A percentile compares a stretch with the other conserved stretches of the same genome.
Evolutionary conservation across 2,797 vertebrate genomes (phyloP).

Genomic region (Protosalanx chinensis): DNA sequence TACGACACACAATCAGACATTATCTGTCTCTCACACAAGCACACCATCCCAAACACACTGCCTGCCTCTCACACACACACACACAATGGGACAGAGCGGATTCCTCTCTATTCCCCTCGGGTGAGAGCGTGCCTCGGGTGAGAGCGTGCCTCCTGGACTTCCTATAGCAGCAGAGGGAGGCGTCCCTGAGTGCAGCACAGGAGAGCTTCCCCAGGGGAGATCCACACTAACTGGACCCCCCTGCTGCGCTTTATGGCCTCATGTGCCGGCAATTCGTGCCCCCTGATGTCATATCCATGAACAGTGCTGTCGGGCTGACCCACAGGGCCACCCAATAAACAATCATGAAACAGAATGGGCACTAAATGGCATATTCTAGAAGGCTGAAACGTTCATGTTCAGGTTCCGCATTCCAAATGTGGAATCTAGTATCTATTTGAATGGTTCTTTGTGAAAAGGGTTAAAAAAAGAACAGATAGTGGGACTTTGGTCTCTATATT

Average conservation of each 20-base stretch:
- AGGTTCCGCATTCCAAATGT: too few relatives aligned
- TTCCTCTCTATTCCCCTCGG: slow-evolving; percentile 52
- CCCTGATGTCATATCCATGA: not conserved
- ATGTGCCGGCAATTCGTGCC: not conserved
- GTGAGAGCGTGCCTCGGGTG: too few relatives aligned
- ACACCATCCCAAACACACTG: slow-evolving; percentile 2
- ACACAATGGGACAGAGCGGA: slow-evolving; percentile 25
- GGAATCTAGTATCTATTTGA: too few relatives aligned
- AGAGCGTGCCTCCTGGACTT: slow-evolving; percentile 48
- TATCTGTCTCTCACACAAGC: not conserved
- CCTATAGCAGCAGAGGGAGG: slow-evolving; percentile 54
- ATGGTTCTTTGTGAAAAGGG: too few relatives aligned
- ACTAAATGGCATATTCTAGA: too few relatives aligned
- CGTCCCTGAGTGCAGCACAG: slow-evolving; percentile 31
- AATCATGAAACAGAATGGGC: too few relatives aligned
- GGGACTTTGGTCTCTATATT: too few relatives aligned
- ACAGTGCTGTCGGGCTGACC: not conserved
- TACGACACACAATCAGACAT: not conserved
- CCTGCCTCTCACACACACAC: not conserved
- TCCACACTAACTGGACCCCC: slow-evolving; percentile 30
- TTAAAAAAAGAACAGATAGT: too few relatives aligned
- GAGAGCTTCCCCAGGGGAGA: slow-evolving; percentile 1
- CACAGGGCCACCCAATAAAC: too few relatives aligned
- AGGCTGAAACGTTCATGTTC: too few relatives aligned
- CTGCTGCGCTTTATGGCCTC: not conserved